Percentiles rank a stretch among this genome's conserved stretches.
These are phyloP conservation scores for Piscicola geometra DNA, from an alignment of 2,888 invertebrate genomes.

Conservation along the genomic window DNA sequence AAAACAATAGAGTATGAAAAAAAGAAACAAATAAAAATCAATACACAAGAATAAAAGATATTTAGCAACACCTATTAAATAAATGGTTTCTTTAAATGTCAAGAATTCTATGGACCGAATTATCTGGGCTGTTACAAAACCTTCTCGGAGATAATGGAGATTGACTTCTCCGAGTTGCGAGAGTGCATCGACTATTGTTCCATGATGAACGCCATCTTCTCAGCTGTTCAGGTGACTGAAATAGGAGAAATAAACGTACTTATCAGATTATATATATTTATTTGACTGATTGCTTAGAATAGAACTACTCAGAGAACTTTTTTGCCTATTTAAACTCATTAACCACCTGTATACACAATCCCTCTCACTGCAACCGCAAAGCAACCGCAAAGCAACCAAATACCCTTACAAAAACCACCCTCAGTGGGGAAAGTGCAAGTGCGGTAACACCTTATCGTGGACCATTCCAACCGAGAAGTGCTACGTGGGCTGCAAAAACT, in stretches of 20 bases:
- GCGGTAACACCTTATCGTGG: conserved; percentile 2
- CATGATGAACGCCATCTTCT: conserved; percentile 10
- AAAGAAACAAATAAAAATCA: too few relatives aligned
- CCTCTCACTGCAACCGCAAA: too few relatives aligned
- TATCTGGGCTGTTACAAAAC: neutral
- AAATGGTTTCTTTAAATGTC: neutral
- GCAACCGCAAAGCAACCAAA: too few relatives aligned
- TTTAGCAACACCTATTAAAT: too few relatives aligned
- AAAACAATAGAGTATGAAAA: neutral
- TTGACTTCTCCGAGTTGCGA: neutral
- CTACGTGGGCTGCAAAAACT: neutral
- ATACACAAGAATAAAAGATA: too few relatives aligned
- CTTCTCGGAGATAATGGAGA: neutral
- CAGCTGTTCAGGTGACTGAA: neutral
- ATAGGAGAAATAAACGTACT: too few relatives aligned
- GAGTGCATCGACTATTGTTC: neutral
- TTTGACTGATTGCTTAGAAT: too few relatives aligned
- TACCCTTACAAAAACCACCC: too few relatives aligned
- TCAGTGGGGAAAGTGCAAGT: neutral
- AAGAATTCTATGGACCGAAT: conserved; percentile 1
- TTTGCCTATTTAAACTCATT: too few relatives aligned
- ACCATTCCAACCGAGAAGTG: neutral
- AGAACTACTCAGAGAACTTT: too few relatives aligned
- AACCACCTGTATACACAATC: too few relatives aligned
- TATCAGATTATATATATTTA: too few relatives aligned